Evolutionary conservation across 2,113 vertebrate species (phyloP).

Genomic region (Machaerirhynchus nigripectus): DNA sequence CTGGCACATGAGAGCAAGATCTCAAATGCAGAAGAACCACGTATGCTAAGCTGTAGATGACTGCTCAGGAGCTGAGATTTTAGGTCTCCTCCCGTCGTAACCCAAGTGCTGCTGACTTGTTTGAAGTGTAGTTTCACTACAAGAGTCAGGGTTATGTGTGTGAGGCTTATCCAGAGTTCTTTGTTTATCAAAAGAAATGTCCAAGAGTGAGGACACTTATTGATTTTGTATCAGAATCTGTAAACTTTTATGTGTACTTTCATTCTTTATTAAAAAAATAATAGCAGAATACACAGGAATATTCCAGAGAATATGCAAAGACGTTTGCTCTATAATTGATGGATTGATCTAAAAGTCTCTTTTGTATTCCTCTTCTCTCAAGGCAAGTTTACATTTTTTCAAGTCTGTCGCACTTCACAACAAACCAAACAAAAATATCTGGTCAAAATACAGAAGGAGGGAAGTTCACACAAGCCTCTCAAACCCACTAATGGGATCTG

Average conservation of each 20-base stretch:
- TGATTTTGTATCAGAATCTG: not conserved
- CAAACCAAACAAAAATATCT: not conserved
- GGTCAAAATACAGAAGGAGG: not conserved
- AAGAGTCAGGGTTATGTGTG: not conserved
- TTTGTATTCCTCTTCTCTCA: not conserved
- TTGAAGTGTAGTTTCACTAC: not conserved
- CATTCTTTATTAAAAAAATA: not conserved
- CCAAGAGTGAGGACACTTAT: not conserved
- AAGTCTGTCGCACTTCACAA: not conserved
- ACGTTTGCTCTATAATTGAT: not conserved
- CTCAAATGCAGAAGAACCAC: not conserved
- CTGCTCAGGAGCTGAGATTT: not conserved
- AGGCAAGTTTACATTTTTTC: not conserved
- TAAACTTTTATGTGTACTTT: not conserved
- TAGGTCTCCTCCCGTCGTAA: fast-evolving
- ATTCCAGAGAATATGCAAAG: not conserved
- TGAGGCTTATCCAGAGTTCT: not conserved
- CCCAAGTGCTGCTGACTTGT: not conserved
- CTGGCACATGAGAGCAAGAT: not conserved
- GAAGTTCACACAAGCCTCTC: not conserved
- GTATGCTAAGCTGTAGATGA: not conserved
- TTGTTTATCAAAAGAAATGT: not conserved
- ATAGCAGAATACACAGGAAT: not conserved
- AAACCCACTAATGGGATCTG: not conserved
- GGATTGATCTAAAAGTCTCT: not conserved